phyloP scores from a whole-genome alignment of 2,113 vertebrate genomes.

The Pelusios castaneus region DNA sequence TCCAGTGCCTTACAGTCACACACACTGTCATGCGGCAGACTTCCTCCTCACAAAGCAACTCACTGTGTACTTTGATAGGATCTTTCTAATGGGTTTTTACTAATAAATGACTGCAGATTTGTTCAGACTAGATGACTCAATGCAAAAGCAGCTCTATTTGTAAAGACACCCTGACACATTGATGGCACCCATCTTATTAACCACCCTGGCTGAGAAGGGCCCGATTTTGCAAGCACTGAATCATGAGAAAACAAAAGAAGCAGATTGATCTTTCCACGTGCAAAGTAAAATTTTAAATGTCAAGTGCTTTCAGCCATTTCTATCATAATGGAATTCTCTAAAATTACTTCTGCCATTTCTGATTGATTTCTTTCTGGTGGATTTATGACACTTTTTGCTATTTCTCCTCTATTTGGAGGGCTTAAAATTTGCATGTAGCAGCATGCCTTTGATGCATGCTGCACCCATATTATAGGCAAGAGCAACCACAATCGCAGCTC shows the following conservation, averaged over 20 bases:
- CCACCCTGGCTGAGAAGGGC: not conserved
- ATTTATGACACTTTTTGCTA: conserved; percentile 14
- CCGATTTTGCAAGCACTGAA: conserved; percentile 5
- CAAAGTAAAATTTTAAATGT: conserved; percentile 59
- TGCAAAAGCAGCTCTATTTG: not conserved
- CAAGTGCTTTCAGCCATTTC: conserved; percentile 57
- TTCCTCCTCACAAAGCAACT: not conserved
- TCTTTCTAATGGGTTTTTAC: not conserved
- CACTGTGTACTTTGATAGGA: not conserved
- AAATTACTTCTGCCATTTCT: conserved; percentile 43
- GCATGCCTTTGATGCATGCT: not conserved
- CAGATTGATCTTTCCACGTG: conserved; percentile 30
- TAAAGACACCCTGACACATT: not conserved
- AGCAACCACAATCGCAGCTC: conserved; percentile 14
- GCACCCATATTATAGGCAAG: conserved; percentile 11
- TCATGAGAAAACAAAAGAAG: conserved; percentile 20
- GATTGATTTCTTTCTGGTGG: conserved; percentile 48
- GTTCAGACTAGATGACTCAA: not conserved
- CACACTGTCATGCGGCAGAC: not conserved
- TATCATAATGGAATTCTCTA: conserved; percentile 40
- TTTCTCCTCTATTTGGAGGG: conserved; percentile 22
- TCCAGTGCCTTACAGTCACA: not conserved
- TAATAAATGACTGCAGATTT: not conserved
- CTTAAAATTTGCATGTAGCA: not conserved
- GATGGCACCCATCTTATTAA: not conserved